phyloP scores from a whole-genome alignment of 2,113 vertebrate species.

The Tonatia bakeri region DNA sequence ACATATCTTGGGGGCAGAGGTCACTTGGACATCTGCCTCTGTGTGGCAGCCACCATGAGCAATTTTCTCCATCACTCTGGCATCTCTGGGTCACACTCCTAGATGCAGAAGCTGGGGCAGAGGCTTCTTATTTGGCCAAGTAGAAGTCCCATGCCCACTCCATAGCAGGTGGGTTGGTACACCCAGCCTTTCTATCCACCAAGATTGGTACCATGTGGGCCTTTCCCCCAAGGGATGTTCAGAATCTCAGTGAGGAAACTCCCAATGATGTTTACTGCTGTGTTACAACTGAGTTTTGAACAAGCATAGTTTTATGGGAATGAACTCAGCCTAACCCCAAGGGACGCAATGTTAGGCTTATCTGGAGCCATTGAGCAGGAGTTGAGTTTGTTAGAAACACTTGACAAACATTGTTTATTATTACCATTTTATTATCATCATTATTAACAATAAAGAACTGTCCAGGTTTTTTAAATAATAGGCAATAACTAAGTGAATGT shows the following conservation, averaged over 20 bases:
- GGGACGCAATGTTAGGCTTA: not conserved
- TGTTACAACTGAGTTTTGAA: not conserved
- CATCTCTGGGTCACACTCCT: not conserved
- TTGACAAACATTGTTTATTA: not conserved
- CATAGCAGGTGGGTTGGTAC: not conserved
- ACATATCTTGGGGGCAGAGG: not conserved
- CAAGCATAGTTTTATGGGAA: not conserved
- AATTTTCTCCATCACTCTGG: not conserved
- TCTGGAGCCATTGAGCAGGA: not conserved
- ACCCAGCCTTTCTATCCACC: rapidly evolving
- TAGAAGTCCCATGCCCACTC: not conserved
- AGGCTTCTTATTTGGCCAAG: not conserved
- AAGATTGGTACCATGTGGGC: not conserved
- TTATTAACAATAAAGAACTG: not conserved
- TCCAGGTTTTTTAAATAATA: not conserved
- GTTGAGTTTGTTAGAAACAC: not conserved
- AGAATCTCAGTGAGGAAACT: not conserved
- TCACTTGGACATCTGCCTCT: not conserved
- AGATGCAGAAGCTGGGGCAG: not conserved
- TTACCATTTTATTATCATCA: not conserved
- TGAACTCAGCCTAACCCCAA: not conserved
- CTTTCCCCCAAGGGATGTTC: too few relatives aligned
- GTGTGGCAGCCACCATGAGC: not conserved
- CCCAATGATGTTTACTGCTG: rapidly evolving
- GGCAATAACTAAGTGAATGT: too few relatives aligned